Evolutionary conservation across 2,113 vertebrate species (phyloP).

Genomic region (Tichodroma muraria): DNA sequence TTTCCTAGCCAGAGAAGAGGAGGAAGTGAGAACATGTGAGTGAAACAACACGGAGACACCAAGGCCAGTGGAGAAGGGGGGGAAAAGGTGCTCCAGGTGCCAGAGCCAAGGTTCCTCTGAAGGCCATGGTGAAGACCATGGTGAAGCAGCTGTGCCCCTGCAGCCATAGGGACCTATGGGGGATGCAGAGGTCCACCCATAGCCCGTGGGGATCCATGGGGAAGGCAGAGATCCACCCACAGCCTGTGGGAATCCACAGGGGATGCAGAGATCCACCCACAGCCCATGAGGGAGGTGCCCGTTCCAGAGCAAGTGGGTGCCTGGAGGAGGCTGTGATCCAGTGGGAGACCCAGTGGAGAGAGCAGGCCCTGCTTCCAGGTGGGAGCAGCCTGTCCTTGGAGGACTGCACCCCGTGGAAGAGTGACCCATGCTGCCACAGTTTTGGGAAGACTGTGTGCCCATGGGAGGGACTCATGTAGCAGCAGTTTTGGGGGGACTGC

Average conservation of each 20-base stretch:
- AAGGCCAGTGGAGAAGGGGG: not conserved
- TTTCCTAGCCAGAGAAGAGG: not conserved
- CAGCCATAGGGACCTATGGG: not conserved
- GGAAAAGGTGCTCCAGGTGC: not conserved
- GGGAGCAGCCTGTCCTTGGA: not conserved
- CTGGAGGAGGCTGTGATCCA: not conserved
- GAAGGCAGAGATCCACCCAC: not conserved
- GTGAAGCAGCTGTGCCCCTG: not conserved
- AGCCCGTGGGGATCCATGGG: not conserved
- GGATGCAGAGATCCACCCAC: not conserved
- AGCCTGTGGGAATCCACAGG: not conserved
- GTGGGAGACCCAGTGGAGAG: accelerated
- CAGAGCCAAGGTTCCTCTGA: not conserved
- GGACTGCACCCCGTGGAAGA: not conserved
- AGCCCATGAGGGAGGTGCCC: not conserved
- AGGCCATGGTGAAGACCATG: accelerated
- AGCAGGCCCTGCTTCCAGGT: not conserved
- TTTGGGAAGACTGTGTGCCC: not conserved
- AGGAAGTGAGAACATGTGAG: not conserved
- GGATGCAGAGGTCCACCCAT: not conserved
- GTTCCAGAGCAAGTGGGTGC: accelerated
- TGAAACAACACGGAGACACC: not conserved
- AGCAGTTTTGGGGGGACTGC: not conserved
- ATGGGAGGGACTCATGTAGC: not conserved
- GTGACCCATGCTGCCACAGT: not conserved